phyloP scores from a whole-genome alignment of 1,140 invertebrate genomes.

The Agraylea sexmaculata region DNA sequence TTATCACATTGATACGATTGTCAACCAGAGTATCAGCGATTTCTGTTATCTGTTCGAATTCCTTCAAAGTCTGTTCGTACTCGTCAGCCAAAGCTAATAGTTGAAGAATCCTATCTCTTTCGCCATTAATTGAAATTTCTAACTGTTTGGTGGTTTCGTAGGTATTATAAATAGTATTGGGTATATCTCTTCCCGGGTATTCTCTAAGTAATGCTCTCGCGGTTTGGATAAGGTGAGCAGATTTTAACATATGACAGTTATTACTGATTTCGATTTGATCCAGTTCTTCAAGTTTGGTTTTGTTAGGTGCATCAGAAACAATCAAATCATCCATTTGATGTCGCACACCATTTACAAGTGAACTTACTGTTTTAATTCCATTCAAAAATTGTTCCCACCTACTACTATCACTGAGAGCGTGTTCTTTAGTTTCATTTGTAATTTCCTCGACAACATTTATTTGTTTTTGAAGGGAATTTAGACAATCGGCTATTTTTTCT shows the following conservation, averaged over 20 bases:
- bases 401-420: constrained; percentile 46
- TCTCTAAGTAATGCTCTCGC: constrained; percentile 46
- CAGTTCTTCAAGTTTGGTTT: constrained; percentile 49
- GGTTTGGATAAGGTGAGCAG: constrained; percentile 37
- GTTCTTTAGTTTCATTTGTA: constrained; percentile 45
- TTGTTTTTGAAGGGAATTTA: constrained; percentile 25
- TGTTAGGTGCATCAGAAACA: constrained; percentile 45
- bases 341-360: constrained; percentile 41
- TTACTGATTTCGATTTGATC: constrained; percentile 54
- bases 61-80: constrained; percentile 73
- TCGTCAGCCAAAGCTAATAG: constrained; percentile 63
- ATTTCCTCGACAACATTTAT: constrained; percentile 46
- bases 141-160: constrained; percentile 55
- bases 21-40: constrained; percentile 67
- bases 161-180: constrained; percentile 47
- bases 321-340: constrained; percentile 43
- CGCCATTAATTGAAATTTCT: constrained; percentile 51
- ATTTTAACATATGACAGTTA: constrained; percentile 37
- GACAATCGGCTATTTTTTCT: constrained; percentile 16
- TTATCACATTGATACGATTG: constrained; percentile 58
- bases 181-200: constrained; percentile 51
- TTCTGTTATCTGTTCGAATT: constrained; percentile 72
- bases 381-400: constrained; percentile 59
- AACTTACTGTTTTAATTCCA: constrained; percentile 41
- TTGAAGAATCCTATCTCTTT: constrained; percentile 63